Percentiles rank a stretch among this genome's conserved stretches.
Evolutionary conservation across 2,113 vertebrate species (phyloP).

Genomic region (Forbesichthys agassizii): DNA sequence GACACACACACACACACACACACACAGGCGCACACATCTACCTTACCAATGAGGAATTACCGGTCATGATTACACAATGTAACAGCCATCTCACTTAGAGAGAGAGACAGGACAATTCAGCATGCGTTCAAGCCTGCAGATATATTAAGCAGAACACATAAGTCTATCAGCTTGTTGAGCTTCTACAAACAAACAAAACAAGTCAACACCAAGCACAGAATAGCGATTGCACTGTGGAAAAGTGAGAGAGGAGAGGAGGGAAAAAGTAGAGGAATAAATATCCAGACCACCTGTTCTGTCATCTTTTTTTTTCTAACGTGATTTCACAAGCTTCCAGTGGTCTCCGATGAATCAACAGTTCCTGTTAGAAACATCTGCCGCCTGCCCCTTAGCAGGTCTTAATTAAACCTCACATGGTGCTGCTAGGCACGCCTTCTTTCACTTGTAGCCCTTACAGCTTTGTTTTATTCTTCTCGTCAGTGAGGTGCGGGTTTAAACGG

Average conservation of each 20-base stretch:
- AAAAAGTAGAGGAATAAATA: slow-evolving; percentile 47
- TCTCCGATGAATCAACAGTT: slow-evolving; percentile 81
- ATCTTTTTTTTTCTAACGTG: slow-evolving; percentile 54
- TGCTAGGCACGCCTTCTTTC: slow-evolving; percentile 66
- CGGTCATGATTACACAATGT: no score
- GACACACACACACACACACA: not conserved
- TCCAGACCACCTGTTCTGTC: slow-evolving; percentile 67
- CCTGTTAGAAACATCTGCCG: slow-evolving; percentile 79
- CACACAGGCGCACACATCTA: not conserved
- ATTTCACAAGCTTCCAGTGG: slow-evolving; percentile 66
- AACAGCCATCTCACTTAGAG: no score
- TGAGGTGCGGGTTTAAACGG: no score
- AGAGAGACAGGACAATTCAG: no score
- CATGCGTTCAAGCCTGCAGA: no score
- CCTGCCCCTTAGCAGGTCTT: slow-evolving; percentile 79
- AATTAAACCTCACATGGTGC: slow-evolving; percentile 74
- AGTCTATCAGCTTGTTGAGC: slow-evolving; percentile 3
- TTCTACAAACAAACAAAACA: not conserved
- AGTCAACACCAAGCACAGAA: slow-evolving; percentile 23
- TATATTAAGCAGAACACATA: no score
- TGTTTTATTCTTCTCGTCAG: not conserved
- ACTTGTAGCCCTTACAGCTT: slow-evolving; percentile 35
- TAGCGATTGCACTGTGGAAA: slow-evolving; percentile 27
- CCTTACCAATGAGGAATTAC: no score
- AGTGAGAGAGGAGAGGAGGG: slow-evolving; percentile 30